Evolutionary conservation across 2,797 vertebrate species (phyloP), one percentile per base, ranked within the genome.

Genomic region (Enteromius thamalakanensis): DNA sequence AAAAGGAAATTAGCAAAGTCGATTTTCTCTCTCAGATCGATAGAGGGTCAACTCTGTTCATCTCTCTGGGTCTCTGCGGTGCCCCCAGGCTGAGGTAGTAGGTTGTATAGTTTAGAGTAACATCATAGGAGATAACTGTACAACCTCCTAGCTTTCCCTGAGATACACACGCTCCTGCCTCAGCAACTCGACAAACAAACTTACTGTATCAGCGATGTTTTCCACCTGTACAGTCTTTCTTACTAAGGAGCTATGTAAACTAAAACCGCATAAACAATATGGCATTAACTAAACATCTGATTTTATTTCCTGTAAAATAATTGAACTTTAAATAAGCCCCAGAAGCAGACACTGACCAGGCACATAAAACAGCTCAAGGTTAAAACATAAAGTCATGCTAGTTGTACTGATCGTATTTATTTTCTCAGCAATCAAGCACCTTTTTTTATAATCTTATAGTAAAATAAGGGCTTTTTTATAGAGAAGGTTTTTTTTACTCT

Each of bases 131-230:
- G 96, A 97, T 97, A 96, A 97, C 97, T 98, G 95, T 98, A 97
- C 97, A 97, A 94, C 97, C 96, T 98, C 95, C 96, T 98, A 97
- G 96, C 96, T 98, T 97, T 97, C 95, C 97, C 94, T 98, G 97
- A 95, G 96, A 94, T 95, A 93, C 88, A 96, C 96, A 93, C 91
- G 90, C 89, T 89, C 91, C 90, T 89, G 37, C 82, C 65, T 81
- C 65, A 71, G 65, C 70, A 62, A n/a, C 17, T 42, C 84, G 85
- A 79, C 88, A 80, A 90, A 89, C 79, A 80, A 72, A 85, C 88
- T 86, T 62, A n/a, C 68, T 69, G 40, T 76, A 60, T 76, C 11
- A 15, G 37, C 14, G 11, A 15, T 9, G 4, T 79, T 70, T 21
- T 47, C 11, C 53, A 80, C 26, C 40, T 21, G 4, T 62, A 12